phyloP scores from a whole-genome alignment of 2,888 invertebrate species.

The Rhaphigaster nebulosa region DNA sequence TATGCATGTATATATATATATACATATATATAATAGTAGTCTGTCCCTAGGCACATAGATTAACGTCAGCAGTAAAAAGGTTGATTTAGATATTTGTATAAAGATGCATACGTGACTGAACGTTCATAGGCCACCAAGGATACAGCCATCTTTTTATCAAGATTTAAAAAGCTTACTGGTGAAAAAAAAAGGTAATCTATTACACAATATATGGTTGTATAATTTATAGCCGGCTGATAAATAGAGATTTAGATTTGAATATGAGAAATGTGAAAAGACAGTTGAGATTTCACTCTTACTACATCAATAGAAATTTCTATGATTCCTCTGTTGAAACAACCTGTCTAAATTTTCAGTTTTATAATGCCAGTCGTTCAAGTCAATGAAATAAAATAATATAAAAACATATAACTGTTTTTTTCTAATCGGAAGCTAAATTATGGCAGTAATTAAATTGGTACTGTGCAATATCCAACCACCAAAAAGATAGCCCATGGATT shows the following conservation, averaged over 20 bases:
- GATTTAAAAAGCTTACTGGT: slow-evolving; percentile 35
- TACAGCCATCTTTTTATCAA: slow-evolving; percentile 30
- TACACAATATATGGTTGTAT: slow-evolving; percentile 41
- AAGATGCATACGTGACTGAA: slow-evolving; percentile 26
- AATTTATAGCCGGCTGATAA: slow-evolving; percentile 3
- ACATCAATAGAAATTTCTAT: background rate
- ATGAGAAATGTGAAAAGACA: slow-evolving; percentile 27
- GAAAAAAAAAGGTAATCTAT: slow-evolving; percentile 22
- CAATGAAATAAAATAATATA: too few species aligned
- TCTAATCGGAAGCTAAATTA: too few species aligned
- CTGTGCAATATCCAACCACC: too few species aligned
- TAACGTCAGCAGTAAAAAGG: background rate
- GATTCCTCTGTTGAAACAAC: background rate
- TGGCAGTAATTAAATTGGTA: too few species aligned
- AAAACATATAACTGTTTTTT: too few species aligned
- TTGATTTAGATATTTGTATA: slow-evolving; percentile 36
- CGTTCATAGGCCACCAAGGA: slow-evolving; percentile 13
- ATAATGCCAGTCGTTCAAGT: background rate
- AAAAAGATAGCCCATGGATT: too few species aligned
- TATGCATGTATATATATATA: background rate
- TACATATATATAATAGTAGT: background rate
- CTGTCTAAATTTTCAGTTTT: background rate
- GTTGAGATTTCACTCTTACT: slow-evolving; percentile 24
- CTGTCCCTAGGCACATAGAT: background rate
- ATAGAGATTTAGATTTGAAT: slow-evolving; percentile 23